Evolutionary conservation across 2,797 vertebrate species (phyloP), one percentile per base, ranked within the genome.

Genomic region (Cyclura pinguis): DNA sequence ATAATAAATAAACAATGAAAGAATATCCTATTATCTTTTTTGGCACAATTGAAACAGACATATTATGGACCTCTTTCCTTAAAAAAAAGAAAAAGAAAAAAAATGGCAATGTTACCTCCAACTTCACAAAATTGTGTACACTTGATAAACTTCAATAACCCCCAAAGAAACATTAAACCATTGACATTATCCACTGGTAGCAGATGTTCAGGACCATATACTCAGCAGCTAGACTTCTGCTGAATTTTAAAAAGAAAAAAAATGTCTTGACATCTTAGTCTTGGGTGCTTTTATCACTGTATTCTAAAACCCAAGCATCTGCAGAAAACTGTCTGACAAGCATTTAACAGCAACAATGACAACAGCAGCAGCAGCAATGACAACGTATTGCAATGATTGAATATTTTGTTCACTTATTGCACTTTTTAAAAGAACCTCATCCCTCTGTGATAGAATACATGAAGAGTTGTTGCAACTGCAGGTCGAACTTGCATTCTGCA

Each of bases 141-240:
- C 90, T 85, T 85, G 83, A 85, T 80, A 80, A 85, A 64, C 67
- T 73, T 85, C 55, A 64, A 62, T 91, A 74, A 81, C 81, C 82
- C 77, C 87, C 76, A 64, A 85, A 85, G 83, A 81, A 88, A 85
- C 67, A 80, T 85, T 85, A 91, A 88, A 91, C 69, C 76, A 88
- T 85, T 85, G 87, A 73, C 82, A 91, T 85, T 85, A 85, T 80
- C 86, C 42, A 62, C 62, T 72, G 74, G 32, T 55, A 84, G 35
- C 86, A 91, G 90, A 88, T 88, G 82, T 85, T 88, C 87, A 85
- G 77, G 87, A 74, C 32, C 87, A 91, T 85, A 88, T 85, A 91
- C 47, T 88, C 76, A 85, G 90, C 83, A 85, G 83, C 85, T 74
- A 74, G 42, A 32, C 24, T 84, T 85, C 42, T 81, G 67, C 64